Evolutionary conservation across 2,888 invertebrate genomes (phyloP), one percentile per base, ranked within the genome.

Genomic region (Scaptodrosophila latifasciaeformis): DNA sequence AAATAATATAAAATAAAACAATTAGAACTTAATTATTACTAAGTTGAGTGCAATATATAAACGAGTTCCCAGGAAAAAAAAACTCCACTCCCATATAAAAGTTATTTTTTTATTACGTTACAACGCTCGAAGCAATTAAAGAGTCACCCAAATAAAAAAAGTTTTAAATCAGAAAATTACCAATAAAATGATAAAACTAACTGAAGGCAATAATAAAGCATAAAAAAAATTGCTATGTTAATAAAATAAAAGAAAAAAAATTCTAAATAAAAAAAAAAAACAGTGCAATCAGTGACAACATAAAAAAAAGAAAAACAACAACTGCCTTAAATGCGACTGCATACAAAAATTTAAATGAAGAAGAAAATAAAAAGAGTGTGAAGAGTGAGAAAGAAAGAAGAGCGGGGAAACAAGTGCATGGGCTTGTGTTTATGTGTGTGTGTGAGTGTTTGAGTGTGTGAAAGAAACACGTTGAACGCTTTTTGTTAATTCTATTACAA

Each of bases 401-500:
- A 55, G 47, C 37, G 40, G 10, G 57, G 56, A 42, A 6, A 51
- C 40, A 47, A 46, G n/a, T 10, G 9, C 39, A 13, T 24, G 24
- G 43, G 15, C 27, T 40, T 39, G 30, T 30, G 37, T 30, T 21
- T 47, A 30, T 44, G 31, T 49, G 30, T 53, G 35, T 27, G 40
- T 53, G 37, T 6, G 49, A 59, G 47, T 42, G 39, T 17, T 6
- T 40, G 51, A 55, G 63, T 58, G 65, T 65, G 65, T 61, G 54
- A 71, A 65, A 65, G 63, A 66, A 43, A 53, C 61, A 57, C 65
- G 59, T 59, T 55, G 52, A 62, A 58, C 59, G 60, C 57, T 60
- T 62, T 78, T 62, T 62, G 56, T 60, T 63, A 65, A 71, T 63
- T 71, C 46, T 60, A 65, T 61, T 75, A 67, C 35, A 19, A 15